phyloP scores from a whole-genome alignment of 2,797 vertebrate species.

The Harpagifer antarcticus region DNA sequence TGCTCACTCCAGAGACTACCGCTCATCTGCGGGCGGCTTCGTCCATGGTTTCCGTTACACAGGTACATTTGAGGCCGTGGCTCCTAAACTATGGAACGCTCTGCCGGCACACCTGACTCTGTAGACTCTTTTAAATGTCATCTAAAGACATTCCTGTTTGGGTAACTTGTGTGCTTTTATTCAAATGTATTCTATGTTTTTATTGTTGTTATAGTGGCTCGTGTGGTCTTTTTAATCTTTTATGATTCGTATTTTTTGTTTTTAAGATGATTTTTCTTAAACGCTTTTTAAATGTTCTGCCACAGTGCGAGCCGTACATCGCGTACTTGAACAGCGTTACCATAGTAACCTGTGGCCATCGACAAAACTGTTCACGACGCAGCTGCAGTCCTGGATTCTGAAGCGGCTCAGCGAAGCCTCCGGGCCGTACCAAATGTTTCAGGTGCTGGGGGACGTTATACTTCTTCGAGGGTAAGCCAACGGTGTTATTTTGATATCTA shows the following conservation, averaged over 20 bases:
- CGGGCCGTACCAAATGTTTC: constrained; percentile 97
- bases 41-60: constrained; percentile 98
- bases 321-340: constrained; percentile 91
- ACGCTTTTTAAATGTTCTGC: constrained; percentile 9
- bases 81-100: no score
- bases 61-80: constrained; percentile 75
- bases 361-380: constrained; percentile 82
- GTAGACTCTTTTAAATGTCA: no score
- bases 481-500: neutral
- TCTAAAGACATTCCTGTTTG: no score
- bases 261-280: neutral
- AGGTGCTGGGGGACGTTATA: constrained; percentile 91
- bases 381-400: constrained; percentile 90
- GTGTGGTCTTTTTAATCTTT: no score
- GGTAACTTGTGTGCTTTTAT: no score
- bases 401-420: constrained; percentile 94
- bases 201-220: no score
- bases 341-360: constrained; percentile 89
- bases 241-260: no score
- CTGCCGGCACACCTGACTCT: no score
- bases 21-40: constrained; percentile 94
- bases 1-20: constrained; percentile 95
- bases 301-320: constrained; percentile 91
- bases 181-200: no score
- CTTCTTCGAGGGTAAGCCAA: constrained; percentile 89